These are phyloP conservation scores for Aspiorhynchus laticeps DNA, from an alignment of 2,113 vertebrate genomes.

Conservation along the genomic window DNA sequence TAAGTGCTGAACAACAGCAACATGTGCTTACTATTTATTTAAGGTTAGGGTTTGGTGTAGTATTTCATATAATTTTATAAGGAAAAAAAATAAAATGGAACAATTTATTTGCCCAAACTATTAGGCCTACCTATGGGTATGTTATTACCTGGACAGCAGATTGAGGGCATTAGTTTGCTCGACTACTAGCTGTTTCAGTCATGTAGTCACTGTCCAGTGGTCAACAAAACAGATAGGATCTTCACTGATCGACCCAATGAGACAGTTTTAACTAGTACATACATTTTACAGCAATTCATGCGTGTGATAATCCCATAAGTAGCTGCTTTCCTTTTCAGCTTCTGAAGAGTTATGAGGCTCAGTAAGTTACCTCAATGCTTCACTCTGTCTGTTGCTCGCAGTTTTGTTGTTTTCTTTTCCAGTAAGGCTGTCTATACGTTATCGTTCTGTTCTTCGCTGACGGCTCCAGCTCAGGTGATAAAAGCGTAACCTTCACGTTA, in stretches of 20 bases:
- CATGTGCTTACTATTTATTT: not conserved
- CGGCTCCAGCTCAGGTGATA: conserved; percentile 70
- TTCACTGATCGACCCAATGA: too few relatives aligned
- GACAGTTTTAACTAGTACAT: not conserved
- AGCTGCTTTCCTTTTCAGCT: not conserved
- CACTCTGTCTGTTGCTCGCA: conserved; percentile 63
- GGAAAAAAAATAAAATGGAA: not conserved
- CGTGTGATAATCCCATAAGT: not conserved
- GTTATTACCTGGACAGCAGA: not conserved
- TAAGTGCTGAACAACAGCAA: not conserved
- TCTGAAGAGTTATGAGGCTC: conserved; percentile 42
- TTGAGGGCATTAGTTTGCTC: not conserved
- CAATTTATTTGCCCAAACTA: not conserved
- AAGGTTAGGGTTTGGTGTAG: not conserved
- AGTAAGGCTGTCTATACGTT: conserved; percentile 66
- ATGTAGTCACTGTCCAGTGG: not conserved
- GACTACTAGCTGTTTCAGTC: not conserved
- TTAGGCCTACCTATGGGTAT: not conserved
- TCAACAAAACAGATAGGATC: not conserved
- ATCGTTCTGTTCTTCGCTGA: conserved; percentile 36
- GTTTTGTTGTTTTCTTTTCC: conserved; percentile 34
- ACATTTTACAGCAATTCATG: not conserved
- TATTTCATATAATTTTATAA: not conserved
- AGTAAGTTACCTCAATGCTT: conserved; percentile 52
- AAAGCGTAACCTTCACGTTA: conserved; percentile 69